Percentiles rank a stretch among this genome's conserved stretches.
These are phyloP conservation scores for Hystrix cristata DNA, from an alignment of 2,113 vertebrate genomes.

Conservation along the genomic window DNA sequence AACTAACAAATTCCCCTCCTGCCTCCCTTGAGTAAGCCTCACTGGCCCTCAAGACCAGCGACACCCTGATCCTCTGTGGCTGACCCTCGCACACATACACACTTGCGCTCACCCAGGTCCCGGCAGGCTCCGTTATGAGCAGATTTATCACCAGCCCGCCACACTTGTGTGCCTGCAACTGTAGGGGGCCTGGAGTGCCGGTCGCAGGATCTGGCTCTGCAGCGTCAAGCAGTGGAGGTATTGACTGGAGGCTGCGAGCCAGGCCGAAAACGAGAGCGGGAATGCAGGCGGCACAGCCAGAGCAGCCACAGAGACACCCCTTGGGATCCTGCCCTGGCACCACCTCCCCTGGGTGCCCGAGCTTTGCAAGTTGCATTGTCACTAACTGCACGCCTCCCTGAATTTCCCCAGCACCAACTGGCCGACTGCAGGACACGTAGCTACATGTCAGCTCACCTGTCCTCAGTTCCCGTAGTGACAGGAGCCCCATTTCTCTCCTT, in stretches of 20 bases:
- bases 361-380: background rate
- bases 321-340: background rate
- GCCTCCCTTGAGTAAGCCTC: no score
- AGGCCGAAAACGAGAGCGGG: background rate
- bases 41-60: background rate
- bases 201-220: background rate
- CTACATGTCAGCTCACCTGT: background rate
- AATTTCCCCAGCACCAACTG: rapidly evolving
- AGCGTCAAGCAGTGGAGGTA: background rate
- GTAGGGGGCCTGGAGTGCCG: background rate
- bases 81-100: background rate
- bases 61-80: background rate
- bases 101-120: background rate
- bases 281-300: background rate
- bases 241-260: background rate
- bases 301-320: no score
- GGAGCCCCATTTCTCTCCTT: background rate
- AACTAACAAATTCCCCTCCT: background rate
- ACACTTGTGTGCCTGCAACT: background rate
- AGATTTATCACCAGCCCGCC: background rate
- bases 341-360: rapidly evolving
- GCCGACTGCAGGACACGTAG: background rate
- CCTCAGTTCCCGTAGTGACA: background rate
- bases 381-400: background rate
- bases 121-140: background rate